Conservation (phyloP, 2,888 invertebrate genomes). For the Nephrotoma guestfalica region DNA sequence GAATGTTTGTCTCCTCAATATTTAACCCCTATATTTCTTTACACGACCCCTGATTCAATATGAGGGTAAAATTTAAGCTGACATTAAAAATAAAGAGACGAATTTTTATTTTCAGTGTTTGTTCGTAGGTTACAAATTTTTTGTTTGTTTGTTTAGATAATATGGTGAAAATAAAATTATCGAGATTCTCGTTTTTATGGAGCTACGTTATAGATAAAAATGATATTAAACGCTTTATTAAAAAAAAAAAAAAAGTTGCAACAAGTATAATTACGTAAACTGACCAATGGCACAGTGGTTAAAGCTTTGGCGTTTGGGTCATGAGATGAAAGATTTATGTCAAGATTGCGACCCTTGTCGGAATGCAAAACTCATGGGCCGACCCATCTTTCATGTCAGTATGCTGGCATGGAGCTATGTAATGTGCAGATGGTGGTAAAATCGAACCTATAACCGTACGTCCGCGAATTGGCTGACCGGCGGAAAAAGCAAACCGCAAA, state of each 20-base stretch:
- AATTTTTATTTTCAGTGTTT: not conserved
- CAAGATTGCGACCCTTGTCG: no score
- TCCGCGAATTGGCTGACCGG: no score
- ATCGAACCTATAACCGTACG: no score
- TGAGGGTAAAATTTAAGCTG: not conserved
- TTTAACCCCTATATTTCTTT: not conserved
- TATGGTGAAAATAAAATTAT: not conserved
- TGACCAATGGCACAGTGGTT: no score
- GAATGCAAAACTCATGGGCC: no score
- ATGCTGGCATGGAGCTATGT: no score
- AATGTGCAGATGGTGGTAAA: no score
- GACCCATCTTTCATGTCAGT: no score
- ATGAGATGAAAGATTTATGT: no score
- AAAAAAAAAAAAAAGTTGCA: not conserved
- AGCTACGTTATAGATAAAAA: not conserved
- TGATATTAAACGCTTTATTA: not conserved
- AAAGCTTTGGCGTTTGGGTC: no score
- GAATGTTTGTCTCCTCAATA: not conserved
- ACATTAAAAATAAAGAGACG: not conserved
- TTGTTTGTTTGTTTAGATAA: not conserved
- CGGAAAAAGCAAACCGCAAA: no score
- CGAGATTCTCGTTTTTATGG: not conserved
- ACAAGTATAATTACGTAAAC: no score
- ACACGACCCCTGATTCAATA: not conserved
- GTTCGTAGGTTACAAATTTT: not conserved